Evolutionary conservation across 2,888 invertebrate species (phyloP).

Genomic region (Apeira syringaria): DNA sequence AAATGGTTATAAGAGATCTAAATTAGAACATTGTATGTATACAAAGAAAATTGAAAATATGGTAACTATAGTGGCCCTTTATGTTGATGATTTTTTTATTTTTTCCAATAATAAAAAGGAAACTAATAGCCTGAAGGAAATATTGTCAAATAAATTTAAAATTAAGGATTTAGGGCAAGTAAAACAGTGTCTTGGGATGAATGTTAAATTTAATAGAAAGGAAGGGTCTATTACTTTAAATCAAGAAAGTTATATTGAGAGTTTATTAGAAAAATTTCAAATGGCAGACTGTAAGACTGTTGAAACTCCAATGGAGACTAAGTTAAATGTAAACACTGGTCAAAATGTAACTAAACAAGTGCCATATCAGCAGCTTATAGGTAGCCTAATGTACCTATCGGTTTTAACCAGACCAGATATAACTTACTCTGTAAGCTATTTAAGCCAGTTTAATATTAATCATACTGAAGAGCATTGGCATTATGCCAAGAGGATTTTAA

Average conservation of each 20-base stretch:
- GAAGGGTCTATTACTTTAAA: conserved; percentile 7
- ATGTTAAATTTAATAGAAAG: not conserved
- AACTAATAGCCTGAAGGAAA: conserved; percentile 7
- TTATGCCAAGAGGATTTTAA: conserved; percentile 22
- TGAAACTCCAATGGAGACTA: conserved; percentile 33
- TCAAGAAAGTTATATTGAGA: conserved; percentile 12
- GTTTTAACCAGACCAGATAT: conserved; percentile 33
- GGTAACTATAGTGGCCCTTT: conserved; percentile 27
- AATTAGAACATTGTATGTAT: conserved; percentile 37
- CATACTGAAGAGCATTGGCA: conserved; percentile 21
- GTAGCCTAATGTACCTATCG: conserved; percentile 29
- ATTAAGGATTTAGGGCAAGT: conserved; percentile 13
- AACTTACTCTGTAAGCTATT: conserved; percentile 21
- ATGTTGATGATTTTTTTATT: conserved; percentile 35
- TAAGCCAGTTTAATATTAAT: conserved; percentile 34
- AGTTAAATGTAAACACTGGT: conserved; percentile 17
- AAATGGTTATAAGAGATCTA: conserved; percentile 24
- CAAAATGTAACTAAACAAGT: not conserved
- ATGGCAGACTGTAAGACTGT: conserved; percentile 26
- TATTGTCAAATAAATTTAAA: conserved; percentile 14
- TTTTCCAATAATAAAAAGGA: conserved; percentile 18
- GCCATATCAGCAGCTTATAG: conserved; percentile 16
- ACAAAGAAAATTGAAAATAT: conserved; percentile 16
- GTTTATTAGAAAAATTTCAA: not conserved
- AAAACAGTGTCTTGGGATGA: conserved; percentile 1